These are phyloP conservation scores for Trichogramma evanescens DNA, from an alignment of 2,888 invertebrate species.

Conservation along the genomic window DNA sequence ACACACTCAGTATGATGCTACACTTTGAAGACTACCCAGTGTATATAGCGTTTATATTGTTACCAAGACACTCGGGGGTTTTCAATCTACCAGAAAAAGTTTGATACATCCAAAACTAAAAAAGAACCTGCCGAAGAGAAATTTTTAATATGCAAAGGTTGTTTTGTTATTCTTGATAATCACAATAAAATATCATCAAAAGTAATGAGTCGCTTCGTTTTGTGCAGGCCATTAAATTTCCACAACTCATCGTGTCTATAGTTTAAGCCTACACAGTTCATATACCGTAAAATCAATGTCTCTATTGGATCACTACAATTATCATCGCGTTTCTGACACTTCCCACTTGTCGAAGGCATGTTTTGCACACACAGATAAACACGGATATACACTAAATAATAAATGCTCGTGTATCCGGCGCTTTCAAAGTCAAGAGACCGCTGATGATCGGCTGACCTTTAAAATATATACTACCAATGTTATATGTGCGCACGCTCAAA, in stretches of 20 bases:
- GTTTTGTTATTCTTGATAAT: too few relatives aligned
- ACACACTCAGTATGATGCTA: too few relatives aligned
- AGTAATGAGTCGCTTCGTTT: too few relatives aligned
- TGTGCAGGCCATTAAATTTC: neutral
- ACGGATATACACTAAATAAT: neutral
- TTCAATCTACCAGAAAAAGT: too few relatives aligned
- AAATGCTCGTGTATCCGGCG: slow-evolving; percentile 3
- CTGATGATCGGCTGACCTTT: neutral
- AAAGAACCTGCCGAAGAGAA: too few relatives aligned
- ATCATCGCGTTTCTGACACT: neutral
- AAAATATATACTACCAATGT: neutral
- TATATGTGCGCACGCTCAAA: neutral
- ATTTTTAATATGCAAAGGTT: too few relatives aligned
- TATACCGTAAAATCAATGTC: neutral
- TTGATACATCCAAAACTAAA: too few relatives aligned
- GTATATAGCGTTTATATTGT: too few relatives aligned
- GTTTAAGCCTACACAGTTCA: too few relatives aligned
- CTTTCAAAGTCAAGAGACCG: slow-evolving; percentile 6
- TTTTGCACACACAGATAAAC: neutral
- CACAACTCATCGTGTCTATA: neutral
- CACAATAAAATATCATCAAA: too few relatives aligned
- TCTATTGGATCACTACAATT: neutral
- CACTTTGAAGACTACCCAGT: too few relatives aligned
- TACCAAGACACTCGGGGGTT: too few relatives aligned
- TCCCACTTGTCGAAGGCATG: slow-evolving; percentile 8